These are phyloP conservation scores for Trinorchestia longiramus DNA, from an alignment of 1,140 invertebrate species.

Conservation along the genomic window DNA sequence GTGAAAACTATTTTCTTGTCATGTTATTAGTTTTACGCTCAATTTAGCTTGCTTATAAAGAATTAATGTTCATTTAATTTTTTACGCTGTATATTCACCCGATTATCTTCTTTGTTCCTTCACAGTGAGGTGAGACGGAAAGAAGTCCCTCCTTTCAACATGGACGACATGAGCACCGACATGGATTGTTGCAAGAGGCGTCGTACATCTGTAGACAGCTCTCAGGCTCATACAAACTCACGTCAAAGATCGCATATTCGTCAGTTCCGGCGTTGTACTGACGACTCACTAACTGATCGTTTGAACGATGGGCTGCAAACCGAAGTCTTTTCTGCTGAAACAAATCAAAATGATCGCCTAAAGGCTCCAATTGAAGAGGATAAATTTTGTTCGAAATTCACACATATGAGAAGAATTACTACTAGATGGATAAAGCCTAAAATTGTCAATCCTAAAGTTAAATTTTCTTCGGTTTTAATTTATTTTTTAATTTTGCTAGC, in stretches of 20 bases:
- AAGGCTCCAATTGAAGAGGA: not conserved
- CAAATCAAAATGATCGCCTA: slow-evolving; percentile 9
- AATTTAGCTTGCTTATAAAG: too few species aligned
- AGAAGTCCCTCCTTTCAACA: not conserved
- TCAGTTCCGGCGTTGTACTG: not conserved
- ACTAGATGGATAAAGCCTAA: not conserved
- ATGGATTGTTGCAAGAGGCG: not conserved
- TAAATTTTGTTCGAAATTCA: not conserved
- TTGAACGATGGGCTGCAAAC: not conserved
- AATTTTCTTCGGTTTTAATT: slow-evolving; percentile 36
- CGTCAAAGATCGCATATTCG: not conserved
- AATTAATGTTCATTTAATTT: not conserved
- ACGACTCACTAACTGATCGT: not conserved
- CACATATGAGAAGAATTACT: not conserved
- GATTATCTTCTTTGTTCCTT: not conserved
- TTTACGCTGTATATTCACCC: not conserved
- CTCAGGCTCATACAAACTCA: not conserved
- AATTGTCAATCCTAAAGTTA: slow-evolving; percentile 14
- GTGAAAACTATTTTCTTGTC: too few species aligned
- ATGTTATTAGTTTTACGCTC: too few species aligned
- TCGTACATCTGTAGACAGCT: not conserved
- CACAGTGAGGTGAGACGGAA: slow-evolving; percentile 26
- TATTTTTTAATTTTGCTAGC: slow-evolving; percentile 50
- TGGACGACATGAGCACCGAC: not conserved
- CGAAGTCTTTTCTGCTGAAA: not conserved